Evolutionary conservation across 2,797 vertebrate genomes (phyloP).

Genomic region (Chanos chanos): DNA sequence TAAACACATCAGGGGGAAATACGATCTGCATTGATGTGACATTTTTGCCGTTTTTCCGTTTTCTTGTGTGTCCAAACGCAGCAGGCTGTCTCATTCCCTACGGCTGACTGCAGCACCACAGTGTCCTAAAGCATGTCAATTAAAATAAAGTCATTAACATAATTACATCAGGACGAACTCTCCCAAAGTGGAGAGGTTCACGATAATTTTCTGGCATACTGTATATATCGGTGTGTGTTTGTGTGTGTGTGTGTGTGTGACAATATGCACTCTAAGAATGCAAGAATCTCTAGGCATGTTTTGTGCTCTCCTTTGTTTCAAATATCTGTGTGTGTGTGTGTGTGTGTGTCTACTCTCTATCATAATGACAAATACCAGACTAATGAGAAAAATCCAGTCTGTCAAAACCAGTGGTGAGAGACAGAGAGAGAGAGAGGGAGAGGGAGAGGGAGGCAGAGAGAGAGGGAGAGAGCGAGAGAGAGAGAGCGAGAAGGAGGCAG

Average conservation of each 20-base stretch:
- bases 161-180: slow-evolving; percentile 14
- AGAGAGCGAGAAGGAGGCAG: too few species aligned
- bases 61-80: not conserved
- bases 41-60: not conserved
- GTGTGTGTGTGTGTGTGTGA: too few species aligned
- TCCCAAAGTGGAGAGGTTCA: slow-evolving; percentile 10
- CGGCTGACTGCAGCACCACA: not conserved
- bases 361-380: not conserved
- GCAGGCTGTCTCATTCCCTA: not conserved
- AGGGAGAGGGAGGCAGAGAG: too few species aligned
- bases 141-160: slow-evolving; percentile 6
- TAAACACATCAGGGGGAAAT: slow-evolving; percentile 6
- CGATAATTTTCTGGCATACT: slow-evolving; percentile 21
- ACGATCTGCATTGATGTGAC: not conserved
- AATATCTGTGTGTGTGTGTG: not conserved
- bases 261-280: too few species aligned
- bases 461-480: too few species aligned
- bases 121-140: not conserved
- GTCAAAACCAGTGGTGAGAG: not conserved
- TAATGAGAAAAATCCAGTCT: not conserved
- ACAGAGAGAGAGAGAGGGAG: not conserved
- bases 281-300: too few species aligned
- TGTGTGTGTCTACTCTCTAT: not conserved
- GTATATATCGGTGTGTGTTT: not conserved
- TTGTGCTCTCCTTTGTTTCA: too few species aligned